Conservation (phyloP, 2,797 vertebrate species). For the Hafferia zeledoni region DNA sequence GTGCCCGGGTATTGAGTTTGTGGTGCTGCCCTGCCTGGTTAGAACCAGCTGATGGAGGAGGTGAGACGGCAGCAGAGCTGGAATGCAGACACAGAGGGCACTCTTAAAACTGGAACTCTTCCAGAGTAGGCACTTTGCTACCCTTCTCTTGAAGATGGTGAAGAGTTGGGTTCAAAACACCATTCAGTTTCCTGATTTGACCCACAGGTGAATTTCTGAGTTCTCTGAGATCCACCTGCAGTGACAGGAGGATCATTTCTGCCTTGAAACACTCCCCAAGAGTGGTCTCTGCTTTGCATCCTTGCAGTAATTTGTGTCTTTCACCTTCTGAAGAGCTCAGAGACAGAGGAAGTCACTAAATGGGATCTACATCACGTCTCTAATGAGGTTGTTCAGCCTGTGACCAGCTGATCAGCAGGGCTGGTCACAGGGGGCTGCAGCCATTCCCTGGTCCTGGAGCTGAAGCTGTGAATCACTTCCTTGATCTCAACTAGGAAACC, state of each 20-base stretch:
- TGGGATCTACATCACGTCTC: background rate
- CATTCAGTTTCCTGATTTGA: rapidly evolving
- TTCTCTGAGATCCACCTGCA: background rate
- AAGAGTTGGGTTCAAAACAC: background rate
- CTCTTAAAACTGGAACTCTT: background rate
- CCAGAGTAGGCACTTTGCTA: background rate
- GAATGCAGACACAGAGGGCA: rapidly evolving
- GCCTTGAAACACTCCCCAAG: background rate
- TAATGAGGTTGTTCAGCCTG: background rate
- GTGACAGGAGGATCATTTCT: background rate
- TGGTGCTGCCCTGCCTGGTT: background rate
- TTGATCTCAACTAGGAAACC: background rate
- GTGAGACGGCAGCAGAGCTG: background rate
- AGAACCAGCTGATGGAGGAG: background rate
- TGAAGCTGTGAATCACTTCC: background rate
- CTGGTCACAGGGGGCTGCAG: background rate
- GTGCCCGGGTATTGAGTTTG: too few species aligned
- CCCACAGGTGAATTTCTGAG: rapidly evolving
- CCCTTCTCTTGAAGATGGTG: background rate
- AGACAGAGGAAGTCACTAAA: background rate
- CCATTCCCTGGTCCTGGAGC: background rate
- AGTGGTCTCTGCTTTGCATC: rapidly evolving
- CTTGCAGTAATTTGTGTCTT: background rate
- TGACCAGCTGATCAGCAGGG: background rate
- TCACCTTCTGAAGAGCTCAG: background rate